phyloP scores from a whole-genome alignment of 2,797 vertebrate genomes.

The Merluccius polli region DNA sequence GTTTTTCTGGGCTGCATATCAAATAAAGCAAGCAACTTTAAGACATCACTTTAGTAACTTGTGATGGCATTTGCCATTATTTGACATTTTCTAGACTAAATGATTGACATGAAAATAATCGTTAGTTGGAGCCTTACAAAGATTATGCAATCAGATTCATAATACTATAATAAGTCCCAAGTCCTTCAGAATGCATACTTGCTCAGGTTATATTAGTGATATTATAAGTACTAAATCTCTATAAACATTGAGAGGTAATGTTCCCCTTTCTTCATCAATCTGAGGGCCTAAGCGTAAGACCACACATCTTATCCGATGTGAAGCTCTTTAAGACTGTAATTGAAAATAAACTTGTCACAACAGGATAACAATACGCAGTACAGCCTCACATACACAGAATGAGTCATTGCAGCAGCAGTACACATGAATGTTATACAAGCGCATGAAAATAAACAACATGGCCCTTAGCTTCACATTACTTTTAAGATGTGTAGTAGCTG shows the following conservation, averaged over 20 bases:
- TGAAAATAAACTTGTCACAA: background rate
- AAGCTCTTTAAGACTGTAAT: background rate
- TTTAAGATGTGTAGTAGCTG: constrained; percentile 90
- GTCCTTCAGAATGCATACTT: background rate
- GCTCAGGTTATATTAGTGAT: background rate
- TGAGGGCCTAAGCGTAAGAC: background rate
- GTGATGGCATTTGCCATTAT: too few species aligned
- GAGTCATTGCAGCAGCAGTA: background rate
- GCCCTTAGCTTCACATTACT: constrained; percentile 65
- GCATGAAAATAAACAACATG: background rate
- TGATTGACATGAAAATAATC: too few species aligned
- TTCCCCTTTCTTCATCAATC: background rate
- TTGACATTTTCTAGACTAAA: too few species aligned
- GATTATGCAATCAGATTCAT: background rate
- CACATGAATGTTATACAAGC: background rate
- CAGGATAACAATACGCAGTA: too few species aligned
- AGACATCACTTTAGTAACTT: too few species aligned
- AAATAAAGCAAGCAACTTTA: too few species aligned
- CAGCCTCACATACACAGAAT: background rate
- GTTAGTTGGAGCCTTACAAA: too few species aligned
- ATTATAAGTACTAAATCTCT: background rate
- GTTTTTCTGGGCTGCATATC: too few species aligned
- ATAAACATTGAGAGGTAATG: background rate
- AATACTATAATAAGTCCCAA: background rate
- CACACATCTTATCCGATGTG: background rate